A percentile compares a stretch with the other conserved stretches of the same genome.
These are phyloP conservation scores for Prunella fulvescens DNA, from an alignment of 2,113 vertebrate genomes.

Conservation along the genomic window DNA sequence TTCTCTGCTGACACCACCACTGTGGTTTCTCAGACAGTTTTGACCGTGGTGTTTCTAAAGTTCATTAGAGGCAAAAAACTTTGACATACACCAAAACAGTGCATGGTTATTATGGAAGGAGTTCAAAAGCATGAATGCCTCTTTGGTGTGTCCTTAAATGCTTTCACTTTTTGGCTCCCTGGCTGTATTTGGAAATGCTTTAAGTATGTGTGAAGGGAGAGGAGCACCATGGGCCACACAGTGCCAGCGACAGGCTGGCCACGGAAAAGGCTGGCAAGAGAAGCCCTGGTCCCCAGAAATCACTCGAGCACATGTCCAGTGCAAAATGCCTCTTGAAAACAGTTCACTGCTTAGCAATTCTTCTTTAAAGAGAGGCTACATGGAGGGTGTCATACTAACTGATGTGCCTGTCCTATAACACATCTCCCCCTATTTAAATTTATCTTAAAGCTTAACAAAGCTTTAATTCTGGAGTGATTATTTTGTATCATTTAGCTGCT, in stretches of 20 bases:
- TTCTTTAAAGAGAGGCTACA: neutral
- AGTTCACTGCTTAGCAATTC: neutral
- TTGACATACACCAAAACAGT: accelerated
- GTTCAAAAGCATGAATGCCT: accelerated
- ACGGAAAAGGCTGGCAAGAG: neutral
- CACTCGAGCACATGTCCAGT: neutral
- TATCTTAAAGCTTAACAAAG: neutral
- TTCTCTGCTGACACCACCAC: neutral
- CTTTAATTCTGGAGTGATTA: neutral
- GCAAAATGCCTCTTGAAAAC: neutral
- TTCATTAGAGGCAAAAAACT: neutral
- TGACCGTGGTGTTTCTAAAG: neutral
- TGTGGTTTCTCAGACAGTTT: neutral
- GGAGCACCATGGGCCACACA: accelerated
- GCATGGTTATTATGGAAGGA: neutral
- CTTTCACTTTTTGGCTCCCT: accelerated
- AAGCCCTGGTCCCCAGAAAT: neutral
- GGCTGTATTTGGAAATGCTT: accelerated
- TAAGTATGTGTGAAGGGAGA: too few relatives aligned
- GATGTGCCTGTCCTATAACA: neutral
- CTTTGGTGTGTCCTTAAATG: neutral
- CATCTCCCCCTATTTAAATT: neutral
- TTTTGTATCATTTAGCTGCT: neutral
- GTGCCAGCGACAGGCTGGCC: accelerated
- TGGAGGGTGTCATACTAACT: neutral